These are phyloP conservation scores for Ametastegia equiseti DNA, from an alignment of 2,888 invertebrate genomes.

Conservation along the genomic window DNA sequence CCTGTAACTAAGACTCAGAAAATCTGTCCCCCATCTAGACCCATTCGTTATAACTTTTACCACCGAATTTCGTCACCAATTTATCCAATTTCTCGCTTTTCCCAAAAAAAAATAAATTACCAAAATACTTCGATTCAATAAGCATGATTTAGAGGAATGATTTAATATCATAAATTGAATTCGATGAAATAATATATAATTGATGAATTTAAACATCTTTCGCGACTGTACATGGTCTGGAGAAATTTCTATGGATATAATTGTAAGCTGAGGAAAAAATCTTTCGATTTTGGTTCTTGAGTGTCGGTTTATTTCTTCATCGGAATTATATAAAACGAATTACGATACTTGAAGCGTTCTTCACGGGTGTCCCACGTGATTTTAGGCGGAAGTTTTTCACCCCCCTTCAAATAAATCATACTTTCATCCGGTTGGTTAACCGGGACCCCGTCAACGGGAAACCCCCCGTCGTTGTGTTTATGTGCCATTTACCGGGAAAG, in stretches of 20 bases:
- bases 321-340: neutral
- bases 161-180: too few species aligned
- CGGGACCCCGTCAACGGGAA: constrained; percentile 51
- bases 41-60: neutral
- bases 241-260: neutral
- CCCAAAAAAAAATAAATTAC: neutral
- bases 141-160: too few species aligned
- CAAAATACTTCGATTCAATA: too few species aligned
- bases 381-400: constrained; percentile 35
- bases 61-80: neutral
- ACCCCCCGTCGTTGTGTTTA: constrained; percentile 59
- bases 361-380: constrained; percentile 21
- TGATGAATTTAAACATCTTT: too few species aligned
- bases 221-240: too few species aligned
- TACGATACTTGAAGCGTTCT: constrained; percentile 14
- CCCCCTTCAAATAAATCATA: constrained; percentile 63
- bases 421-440: constrained; percentile 65
- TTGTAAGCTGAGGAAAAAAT: neutral
- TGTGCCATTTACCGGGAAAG: constrained; percentile 63
- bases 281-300: neutral
- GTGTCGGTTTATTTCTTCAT: neutral
- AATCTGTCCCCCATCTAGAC: neutral
- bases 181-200: too few species aligned
- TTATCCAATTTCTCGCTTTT: neutral
- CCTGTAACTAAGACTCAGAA: constrained; percentile 2